Base-by-base conservation (phyloP, 2,113 vertebrate genomes). In the Corydoras maculifer region DNA sequence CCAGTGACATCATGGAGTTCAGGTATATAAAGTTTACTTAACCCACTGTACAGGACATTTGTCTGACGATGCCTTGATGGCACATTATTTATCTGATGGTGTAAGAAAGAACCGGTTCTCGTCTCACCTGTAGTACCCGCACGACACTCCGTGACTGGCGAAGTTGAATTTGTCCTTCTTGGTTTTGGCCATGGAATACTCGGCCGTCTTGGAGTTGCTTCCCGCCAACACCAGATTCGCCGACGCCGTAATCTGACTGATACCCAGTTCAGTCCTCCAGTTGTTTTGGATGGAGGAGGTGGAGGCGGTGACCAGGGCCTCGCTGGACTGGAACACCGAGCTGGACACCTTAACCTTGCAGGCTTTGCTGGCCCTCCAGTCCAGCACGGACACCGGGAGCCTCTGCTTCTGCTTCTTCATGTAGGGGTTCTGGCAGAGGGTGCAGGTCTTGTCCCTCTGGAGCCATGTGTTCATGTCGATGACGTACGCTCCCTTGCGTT, bases 91-190 rank as follows among this genome's bases (percentile, higher is more conserved):
- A 25, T 25, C 18, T 25, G 18, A 25, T 25, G 18, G 18, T 25
- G 59, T 6, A 69, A 25, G 3, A 35, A 67, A 70, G 18, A 25
- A 25, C 18, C 18, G 18, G 18, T 43, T 43, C 35, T 43, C 35
- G 18, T 43, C 35, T 8, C 74, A 94, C 92, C 90, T 91, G 85
- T 94, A 94, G 69, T 83, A 86, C 18, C 68, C 79, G 14, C 93
- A 94, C 43, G 80, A 82, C 43, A 91, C 62, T 4, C 77, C 68
- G 4, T 93, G 91, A 3, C 63, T 87, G 2, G 73, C 78, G 66
- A 93, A 94, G 76, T 73, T 90, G 74, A 89, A 94, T 63, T 85
- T 85, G 86, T 94, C 93, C 5, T 69, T 72, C 67, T 87, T 87
- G 1, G 73, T 82, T 80, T 91, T 94, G 3, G 77, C 69, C 66